A percentile compares a stretch with the other conserved stretches of the same genome.
Evolutionary conservation across 2,888 invertebrate species (phyloP).

Genomic region (Cheilosia pagana): DNA sequence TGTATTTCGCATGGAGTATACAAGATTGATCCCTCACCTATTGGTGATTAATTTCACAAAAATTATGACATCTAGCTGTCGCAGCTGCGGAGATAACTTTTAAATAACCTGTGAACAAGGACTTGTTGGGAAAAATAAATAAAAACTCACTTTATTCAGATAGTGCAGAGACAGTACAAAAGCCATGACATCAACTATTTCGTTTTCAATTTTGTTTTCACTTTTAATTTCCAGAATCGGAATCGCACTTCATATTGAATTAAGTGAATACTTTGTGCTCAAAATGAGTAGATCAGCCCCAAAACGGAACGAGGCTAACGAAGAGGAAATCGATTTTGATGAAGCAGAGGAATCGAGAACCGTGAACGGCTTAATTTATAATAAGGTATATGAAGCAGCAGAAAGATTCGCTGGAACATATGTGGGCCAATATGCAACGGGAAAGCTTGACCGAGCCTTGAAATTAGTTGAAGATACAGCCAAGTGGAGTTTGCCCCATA

Average conservation of each 20-base stretch:
- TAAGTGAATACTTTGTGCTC: slow-evolving; percentile 6
- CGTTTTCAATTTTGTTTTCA: slow-evolving; percentile 22
- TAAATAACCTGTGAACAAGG: slow-evolving; percentile 13
- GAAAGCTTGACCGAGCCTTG: slow-evolving; percentile 79
- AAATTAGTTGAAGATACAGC: slow-evolving; percentile 81
- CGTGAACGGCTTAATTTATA: slow-evolving; percentile 53
- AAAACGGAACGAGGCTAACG: slow-evolving; percentile 1
- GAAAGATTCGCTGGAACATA: slow-evolving; percentile 79
- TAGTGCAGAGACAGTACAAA: slow-evolving; percentile 7
- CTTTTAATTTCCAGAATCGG: slow-evolving; percentile 29
- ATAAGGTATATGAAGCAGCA: slow-evolving; percentile 77
- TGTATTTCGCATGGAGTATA: neutral
- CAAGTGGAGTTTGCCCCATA: slow-evolving; percentile 82
- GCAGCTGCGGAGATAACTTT: slow-evolving; percentile 5
- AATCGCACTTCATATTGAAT: slow-evolving; percentile 18
- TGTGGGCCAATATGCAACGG: slow-evolving; percentile 80
- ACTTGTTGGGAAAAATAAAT: neutral
- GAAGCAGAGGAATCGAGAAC: slow-evolving; percentile 27
- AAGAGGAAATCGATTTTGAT: slow-evolving; percentile 23
- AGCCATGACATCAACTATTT: slow-evolving; percentile 14
- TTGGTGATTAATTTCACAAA: slow-evolving; percentile 17
- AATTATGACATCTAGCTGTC: slow-evolving; percentile 15
- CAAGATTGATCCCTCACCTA: slow-evolving; percentile 28
- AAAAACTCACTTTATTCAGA: slow-evolving; percentile 1
- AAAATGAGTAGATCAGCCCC: slow-evolving; percentile 47